Base-by-base conservation (phyloP, 2,113 vertebrate species). In the Zingel zingel region DNA sequence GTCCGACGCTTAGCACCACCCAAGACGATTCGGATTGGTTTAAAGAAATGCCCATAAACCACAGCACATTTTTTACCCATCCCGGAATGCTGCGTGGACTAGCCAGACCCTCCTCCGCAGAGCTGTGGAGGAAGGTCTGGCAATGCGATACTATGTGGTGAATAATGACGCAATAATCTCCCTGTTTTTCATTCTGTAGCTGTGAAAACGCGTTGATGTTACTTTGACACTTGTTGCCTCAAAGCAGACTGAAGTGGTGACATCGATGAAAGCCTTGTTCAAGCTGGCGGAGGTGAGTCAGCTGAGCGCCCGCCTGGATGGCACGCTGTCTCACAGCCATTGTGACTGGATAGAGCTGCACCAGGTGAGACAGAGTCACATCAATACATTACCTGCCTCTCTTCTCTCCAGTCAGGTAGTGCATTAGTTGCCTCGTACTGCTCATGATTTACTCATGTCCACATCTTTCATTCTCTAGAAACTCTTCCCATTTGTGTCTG, bases 331-430 rank as follows among this genome's bases (percentile, higher is more conserved):
- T 69, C 97, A 97, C 93, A 91, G 94, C 92, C 96, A 96, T 86
- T 39, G 92, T 85, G 96, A 97, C 91, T 99, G 98, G 98, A 94
- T 96, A 75, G 96, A 96, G 5, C 97, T 98, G 86, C 97, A 98
- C 93, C 96, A 97, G 96, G 98, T 99, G 50, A 57, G 70, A 39
- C 72, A 3, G 2, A 43, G 67, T 59, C 27, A 21, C 56, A 51
- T 54, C 16, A 33, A 2, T 6, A 21, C 39, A 25, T 45, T 15
- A 43, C 19, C 61, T 61, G 43, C 33, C 21, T 36, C 2, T 15
- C 15, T 23, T 16, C 15, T 56, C 25, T 47, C 2, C 12, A 18
- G 21, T 56, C 16, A 48, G 2, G 45, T 59, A 4, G 4, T 61
- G 7, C 9, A 53, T 1, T 19, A 18, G 13, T 66, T 66, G 16